Evolutionary conservation across 2,797 vertebrate species (phyloP).

Genomic region (Glyptemys insculpta): DNA sequence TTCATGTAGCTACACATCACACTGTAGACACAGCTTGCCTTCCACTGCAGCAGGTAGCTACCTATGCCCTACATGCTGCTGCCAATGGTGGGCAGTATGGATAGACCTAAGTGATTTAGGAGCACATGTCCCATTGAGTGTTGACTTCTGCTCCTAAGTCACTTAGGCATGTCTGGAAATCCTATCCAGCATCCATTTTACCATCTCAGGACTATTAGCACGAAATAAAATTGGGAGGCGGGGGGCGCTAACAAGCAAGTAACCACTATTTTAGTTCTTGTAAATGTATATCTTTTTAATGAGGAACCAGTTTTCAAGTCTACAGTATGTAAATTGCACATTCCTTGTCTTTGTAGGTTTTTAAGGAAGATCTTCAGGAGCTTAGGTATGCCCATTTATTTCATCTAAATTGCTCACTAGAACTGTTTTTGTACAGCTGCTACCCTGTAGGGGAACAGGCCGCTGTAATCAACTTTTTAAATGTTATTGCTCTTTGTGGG

Average conservation of each 20-base stretch:
- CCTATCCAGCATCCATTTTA: neutral
- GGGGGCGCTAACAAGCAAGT: neutral
- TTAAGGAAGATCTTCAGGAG: conserved; percentile 89
- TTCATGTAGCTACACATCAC: neutral
- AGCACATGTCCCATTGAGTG: neutral
- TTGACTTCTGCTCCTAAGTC: neutral
- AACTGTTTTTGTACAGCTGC: neutral
- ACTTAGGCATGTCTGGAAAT: neutral
- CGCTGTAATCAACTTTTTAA: neutral
- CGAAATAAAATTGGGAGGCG: neutral
- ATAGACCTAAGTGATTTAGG: neutral
- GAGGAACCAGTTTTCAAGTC: neutral
- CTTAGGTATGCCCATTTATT: conserved; percentile 81
- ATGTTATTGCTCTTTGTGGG: neutral
- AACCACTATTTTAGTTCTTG: neutral
- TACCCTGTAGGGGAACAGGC: neutral
- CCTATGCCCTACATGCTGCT: neutral
- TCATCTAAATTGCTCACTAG: neutral
- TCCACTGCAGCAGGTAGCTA: neutral
- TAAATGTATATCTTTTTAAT: neutral
- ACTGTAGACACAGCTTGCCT: neutral
- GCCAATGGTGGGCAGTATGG: neutral
- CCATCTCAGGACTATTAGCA: neutral
- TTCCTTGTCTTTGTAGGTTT: conserved; percentile 80
- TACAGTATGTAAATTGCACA: neutral